Conservation (phyloP, 1,140 invertebrate species). For the Tachypleus tridentatus region DNA sequence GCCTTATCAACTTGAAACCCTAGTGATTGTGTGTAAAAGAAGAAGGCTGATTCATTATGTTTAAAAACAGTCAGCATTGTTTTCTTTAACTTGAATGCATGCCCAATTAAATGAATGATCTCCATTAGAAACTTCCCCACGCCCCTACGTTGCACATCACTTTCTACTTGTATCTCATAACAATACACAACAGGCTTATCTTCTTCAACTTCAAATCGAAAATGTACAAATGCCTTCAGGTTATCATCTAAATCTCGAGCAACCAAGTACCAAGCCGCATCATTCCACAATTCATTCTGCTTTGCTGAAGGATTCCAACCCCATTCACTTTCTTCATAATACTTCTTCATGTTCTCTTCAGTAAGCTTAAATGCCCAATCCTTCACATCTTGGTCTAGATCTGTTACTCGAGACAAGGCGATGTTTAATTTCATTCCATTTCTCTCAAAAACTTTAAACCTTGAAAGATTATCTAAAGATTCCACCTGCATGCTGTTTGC, state of each 20-base stretch:
- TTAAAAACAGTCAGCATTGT: constrained; percentile 39
- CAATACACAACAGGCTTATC: constrained; percentile 22
- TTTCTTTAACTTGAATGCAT: constrained; percentile 36
- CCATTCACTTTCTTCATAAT: constrained; percentile 25
- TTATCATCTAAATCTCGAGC: constrained; percentile 11
- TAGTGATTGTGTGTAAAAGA: constrained; percentile 32
- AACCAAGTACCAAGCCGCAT: constrained; percentile 24
- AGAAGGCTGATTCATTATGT: constrained; percentile 31
- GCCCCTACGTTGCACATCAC: constrained; percentile 19
- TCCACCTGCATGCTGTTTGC: too few relatives aligned
- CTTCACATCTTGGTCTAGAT: constrained; percentile 9
- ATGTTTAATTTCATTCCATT: too few relatives aligned
- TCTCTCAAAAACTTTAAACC: too few relatives aligned
- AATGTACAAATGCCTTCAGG: constrained; percentile 24
- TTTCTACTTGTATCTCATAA: constrained; percentile 25
- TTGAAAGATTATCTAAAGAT: too few relatives aligned
- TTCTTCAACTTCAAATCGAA: constrained; percentile 25
- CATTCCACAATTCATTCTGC: constrained; percentile 21
- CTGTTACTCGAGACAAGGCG: too few relatives aligned
- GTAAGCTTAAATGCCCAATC: constrained; percentile 23
- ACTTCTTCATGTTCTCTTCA: constrained; percentile 24
- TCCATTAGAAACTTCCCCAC: constrained; percentile 23
- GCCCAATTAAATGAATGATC: constrained; percentile 16
- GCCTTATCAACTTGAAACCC: constrained; percentile 18
- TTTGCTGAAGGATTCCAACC: constrained; percentile 26